A percentile compares a stretch with the other conserved stretches of the same genome.
Conservation (phyloP, 2,113 vertebrate genomes). For the Falcunculus frontatus region DNA sequence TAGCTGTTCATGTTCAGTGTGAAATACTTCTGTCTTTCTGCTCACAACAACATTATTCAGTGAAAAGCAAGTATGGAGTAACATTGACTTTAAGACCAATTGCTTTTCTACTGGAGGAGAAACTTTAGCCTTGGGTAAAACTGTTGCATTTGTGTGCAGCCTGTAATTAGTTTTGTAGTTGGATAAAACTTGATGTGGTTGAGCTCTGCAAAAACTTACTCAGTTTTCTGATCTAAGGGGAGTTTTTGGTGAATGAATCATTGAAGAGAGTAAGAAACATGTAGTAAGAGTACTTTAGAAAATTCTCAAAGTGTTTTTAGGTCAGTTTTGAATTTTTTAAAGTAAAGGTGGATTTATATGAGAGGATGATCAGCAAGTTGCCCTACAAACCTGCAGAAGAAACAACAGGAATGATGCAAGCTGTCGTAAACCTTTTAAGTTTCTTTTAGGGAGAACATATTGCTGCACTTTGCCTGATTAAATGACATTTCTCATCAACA, state of each 20-base stretch:
- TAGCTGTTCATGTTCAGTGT: background rate
- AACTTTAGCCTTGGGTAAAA: background rate
- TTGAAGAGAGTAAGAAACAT: background rate
- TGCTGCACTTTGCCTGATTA: background rate
- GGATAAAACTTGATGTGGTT: background rate
- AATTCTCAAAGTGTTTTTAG: background rate
- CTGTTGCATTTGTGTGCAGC: background rate
- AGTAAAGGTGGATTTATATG: background rate
- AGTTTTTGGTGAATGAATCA: background rate
- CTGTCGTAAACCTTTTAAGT: background rate
- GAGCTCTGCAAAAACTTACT: background rate
- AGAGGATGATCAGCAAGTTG: background rate
- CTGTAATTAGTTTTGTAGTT: background rate
- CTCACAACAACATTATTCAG: background rate
- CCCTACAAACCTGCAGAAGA: background rate
- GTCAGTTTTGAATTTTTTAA: background rate
- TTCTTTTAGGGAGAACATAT: background rate
- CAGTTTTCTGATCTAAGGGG: background rate
- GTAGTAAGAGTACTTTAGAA: background rate
- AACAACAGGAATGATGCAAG: background rate
- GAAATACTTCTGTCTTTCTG: background rate
- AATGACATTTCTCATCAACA: background rate
- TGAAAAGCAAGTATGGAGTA: background rate
- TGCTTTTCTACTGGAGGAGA: background rate
- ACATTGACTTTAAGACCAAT: background rate